A percentile compares a stretch with the other conserved stretches of the same genome.
Conservation (phyloP, 1,140 invertebrate genomes). For the Ephestia elutella region DNA sequence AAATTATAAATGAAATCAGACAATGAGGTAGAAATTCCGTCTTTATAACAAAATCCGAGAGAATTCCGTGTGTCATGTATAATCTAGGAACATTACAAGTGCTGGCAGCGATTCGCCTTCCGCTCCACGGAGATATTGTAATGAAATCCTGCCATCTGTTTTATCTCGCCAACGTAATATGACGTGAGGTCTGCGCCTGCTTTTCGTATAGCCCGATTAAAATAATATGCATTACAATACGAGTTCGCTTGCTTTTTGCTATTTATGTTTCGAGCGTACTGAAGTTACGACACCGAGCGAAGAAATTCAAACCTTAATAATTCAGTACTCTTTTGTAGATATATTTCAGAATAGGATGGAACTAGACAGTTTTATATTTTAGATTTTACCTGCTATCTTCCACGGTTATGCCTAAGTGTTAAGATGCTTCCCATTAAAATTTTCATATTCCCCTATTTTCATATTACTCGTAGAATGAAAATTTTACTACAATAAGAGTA, state of each 20-base stretch:
- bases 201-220: constrained; percentile 49
- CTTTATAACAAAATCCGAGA: not conserved
- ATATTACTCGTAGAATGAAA: too few species aligned
- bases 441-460: too few species aligned
- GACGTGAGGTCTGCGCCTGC: constrained; percentile 51
- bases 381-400: too few species aligned
- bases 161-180: constrained; percentile 54
- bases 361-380: not conserved
- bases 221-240: constrained; percentile 34
- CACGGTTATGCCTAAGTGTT: too few species aligned
- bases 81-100: constrained; percentile 54
- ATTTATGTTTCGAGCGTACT: constrained; percentile 1
- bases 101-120: constrained; percentile 54
- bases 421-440: too few species aligned
- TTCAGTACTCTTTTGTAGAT: not conserved
- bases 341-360: not conserved
- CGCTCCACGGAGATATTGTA: constrained; percentile 61
- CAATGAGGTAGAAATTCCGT: not conserved
- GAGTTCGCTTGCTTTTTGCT: not conserved
- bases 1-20: not conserved
- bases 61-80: constrained; percentile 26
- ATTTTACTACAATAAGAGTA: too few species aligned
- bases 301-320: not conserved
- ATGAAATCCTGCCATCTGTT: constrained; percentile 67
- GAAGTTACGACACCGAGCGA: not conserved